Base-by-base conservation (phyloP, 35 echinoderm and acorn worm species). In the Chiridota heheva region DNA sequence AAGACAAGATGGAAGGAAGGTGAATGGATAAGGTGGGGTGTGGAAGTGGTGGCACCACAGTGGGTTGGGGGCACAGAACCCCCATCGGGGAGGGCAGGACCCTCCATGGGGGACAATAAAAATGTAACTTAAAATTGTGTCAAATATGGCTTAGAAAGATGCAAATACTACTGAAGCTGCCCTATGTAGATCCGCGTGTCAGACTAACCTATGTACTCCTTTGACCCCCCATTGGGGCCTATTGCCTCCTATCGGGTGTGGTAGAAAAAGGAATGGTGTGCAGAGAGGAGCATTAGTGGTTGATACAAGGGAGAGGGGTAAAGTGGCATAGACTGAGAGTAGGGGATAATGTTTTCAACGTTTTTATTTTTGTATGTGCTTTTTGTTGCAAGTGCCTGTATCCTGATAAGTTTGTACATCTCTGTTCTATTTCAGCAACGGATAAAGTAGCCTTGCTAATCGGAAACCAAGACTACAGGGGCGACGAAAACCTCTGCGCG, bases 391-490 rank as follows among this genome's bases (percentile, higher is more conserved):
- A 65, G 13, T 65, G 62, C 2, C 32, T 20, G 0, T 13, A 24
- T 47, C 36, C 39, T 47, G 41, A 73, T 44, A 27, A 17, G 18
- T 62, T 47, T 53, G 27, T 83, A 34, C 42, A 44, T 33, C 40
- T 17, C 18, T 5, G 58, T 84, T 5, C 42, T 24, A 22, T 29
- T 73, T 4, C 71, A 98, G 95, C 95, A 20, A 83, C 69, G 1
- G 87, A 98, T 56, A 98, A 98, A 44, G 81, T 92, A 1, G 93
- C 93, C 13, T 76, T 98, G 12, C 80, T 98, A 36, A 98, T 98
- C 60, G 95, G 84, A 2, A 91, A 98, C 75, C 46, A 85, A 71
- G 80, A 72, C 29, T 98, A 91, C 76, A 63, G 95, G 12, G 82
- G 78, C 4, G 82, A 58, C 10, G 40, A 31, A 3, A 17, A 29